phyloP scores from a whole-genome alignment of 2,113 vertebrate genomes.

The Psammodynastes pulverulentus region DNA sequence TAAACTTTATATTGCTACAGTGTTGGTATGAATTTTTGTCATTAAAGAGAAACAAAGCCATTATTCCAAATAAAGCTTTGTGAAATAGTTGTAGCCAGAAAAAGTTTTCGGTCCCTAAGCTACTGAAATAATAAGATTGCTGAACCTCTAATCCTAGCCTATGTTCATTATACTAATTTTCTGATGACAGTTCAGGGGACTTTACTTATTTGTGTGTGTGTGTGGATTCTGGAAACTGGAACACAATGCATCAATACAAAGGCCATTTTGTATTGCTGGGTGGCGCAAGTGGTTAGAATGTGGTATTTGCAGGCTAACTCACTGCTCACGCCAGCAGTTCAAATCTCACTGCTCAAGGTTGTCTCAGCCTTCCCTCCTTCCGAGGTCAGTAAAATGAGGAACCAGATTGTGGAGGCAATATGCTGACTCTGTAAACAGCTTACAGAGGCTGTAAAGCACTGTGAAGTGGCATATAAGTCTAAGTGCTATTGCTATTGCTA shows the following conservation, averaged over 20 bases:
- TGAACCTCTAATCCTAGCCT: background rate
- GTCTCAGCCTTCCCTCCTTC: too few relatives aligned
- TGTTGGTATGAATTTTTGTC: background rate
- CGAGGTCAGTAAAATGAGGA: too few relatives aligned
- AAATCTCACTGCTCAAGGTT: too few relatives aligned
- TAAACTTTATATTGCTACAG: conserved; percentile 43
- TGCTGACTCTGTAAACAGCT: too few relatives aligned
- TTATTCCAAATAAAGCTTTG: background rate
- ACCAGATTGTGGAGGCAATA: too few relatives aligned
- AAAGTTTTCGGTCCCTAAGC: background rate
- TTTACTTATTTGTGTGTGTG: background rate
- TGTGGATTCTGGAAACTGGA: background rate
- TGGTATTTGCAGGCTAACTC: too few relatives aligned
- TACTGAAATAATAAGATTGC: background rate
- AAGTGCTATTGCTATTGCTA: too few relatives aligned
- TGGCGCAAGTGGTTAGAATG: too few relatives aligned
- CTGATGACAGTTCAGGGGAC: background rate
- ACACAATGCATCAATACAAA: background rate
- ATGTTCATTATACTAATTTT: background rate
- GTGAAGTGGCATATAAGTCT: too few relatives aligned
- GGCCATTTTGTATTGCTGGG: background rate
- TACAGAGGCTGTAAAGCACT: too few relatives aligned
- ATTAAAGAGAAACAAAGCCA: background rate
- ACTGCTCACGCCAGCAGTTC: too few relatives aligned
- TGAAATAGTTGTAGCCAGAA: background rate